phyloP scores from a whole-genome alignment of 2,113 vertebrate genomes.

The Gavialis gangeticus region DNA sequence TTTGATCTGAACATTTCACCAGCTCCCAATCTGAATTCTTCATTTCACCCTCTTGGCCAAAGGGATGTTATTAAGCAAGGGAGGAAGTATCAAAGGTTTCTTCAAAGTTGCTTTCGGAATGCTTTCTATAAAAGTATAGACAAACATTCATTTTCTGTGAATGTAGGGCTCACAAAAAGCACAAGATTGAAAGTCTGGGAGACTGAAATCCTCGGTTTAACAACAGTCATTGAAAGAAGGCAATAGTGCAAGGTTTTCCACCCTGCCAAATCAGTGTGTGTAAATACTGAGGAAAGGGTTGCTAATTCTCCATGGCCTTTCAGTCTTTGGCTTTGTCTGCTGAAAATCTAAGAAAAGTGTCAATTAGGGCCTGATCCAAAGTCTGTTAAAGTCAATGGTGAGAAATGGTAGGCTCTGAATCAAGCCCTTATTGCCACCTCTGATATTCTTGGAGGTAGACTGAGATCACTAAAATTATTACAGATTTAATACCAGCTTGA shows the following conservation, averaged over 20 bases:
- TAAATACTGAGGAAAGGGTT: not conserved
- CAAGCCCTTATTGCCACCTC: not conserved
- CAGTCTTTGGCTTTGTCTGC: not conserved
- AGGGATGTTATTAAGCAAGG: constrained; percentile 47
- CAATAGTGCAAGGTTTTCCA: not conserved
- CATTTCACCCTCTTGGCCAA: constrained; percentile 26
- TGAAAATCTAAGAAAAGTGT: not conserved
- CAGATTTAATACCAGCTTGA: not conserved
- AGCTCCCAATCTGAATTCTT: constrained; percentile 48
- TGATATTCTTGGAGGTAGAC: not conserved
- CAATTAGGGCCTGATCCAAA: not conserved
- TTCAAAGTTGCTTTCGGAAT: constrained; percentile 47
- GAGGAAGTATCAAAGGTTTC: constrained; percentile 59
- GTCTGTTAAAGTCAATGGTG: not conserved
- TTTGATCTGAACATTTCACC: constrained; percentile 41
- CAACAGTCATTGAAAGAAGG: constrained; percentile 7
- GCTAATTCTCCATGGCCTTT: constrained; percentile 1
- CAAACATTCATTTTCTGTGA: constrained; percentile 25
- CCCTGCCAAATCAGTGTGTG: constrained; percentile 26
- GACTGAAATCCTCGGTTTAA: not conserved
- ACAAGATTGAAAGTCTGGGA: constrained; percentile 6
- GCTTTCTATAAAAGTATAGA: constrained; percentile 15
- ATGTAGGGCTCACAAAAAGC: constrained; percentile 44
- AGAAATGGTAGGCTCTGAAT: not conserved
- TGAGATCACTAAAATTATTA: not conserved